Evolutionary conservation across 1,140 invertebrate species (phyloP).

Genomic region (Pseudomyrmex gracilis): DNA sequence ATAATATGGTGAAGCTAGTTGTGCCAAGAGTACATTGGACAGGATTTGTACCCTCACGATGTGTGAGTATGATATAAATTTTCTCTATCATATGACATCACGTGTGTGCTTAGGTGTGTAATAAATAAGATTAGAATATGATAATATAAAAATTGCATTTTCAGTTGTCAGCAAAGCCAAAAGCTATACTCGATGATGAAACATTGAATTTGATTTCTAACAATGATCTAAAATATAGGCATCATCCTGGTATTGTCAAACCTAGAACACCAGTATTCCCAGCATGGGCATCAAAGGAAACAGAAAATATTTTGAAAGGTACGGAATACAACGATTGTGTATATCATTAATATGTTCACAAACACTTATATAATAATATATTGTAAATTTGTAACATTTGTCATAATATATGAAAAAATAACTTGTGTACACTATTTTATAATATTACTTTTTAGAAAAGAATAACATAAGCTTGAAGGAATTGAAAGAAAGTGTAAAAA

Average conservation of each 20-base stretch:
- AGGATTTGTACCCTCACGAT: background rate
- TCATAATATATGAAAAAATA: too few species aligned
- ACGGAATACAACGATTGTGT: background rate
- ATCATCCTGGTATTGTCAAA: slow-evolving; percentile 89
- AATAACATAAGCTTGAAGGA: slow-evolving; percentile 86
- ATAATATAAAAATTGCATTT: background rate
- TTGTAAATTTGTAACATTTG: background rate
- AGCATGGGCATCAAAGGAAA: slow-evolving; percentile 86
- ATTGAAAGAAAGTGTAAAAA: slow-evolving; percentile 85
- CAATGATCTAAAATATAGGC: slow-evolving; percentile 87
- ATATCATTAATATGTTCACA: background rate
- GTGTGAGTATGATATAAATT: slow-evolving; percentile 16
- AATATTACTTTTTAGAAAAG: slow-evolving; percentile 31
- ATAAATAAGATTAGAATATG: background rate
- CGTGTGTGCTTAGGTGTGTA: background rate
- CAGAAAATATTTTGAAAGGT: slow-evolving; percentile 85
- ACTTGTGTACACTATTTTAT: slow-evolving; percentile 12
- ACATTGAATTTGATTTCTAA: slow-evolving; percentile 86
- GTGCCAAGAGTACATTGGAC: background rate
- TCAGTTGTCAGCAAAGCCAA: slow-evolving; percentile 81
- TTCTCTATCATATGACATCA: background rate
- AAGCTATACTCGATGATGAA: slow-evolving; percentile 84
- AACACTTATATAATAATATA: slow-evolving; percentile 35
- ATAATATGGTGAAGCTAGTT: slow-evolving; percentile 22
- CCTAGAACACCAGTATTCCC: slow-evolving; percentile 86